phyloP scores from a whole-genome alignment of 1,140 invertebrate genomes.

The Sminthurinus signatus region DNA sequence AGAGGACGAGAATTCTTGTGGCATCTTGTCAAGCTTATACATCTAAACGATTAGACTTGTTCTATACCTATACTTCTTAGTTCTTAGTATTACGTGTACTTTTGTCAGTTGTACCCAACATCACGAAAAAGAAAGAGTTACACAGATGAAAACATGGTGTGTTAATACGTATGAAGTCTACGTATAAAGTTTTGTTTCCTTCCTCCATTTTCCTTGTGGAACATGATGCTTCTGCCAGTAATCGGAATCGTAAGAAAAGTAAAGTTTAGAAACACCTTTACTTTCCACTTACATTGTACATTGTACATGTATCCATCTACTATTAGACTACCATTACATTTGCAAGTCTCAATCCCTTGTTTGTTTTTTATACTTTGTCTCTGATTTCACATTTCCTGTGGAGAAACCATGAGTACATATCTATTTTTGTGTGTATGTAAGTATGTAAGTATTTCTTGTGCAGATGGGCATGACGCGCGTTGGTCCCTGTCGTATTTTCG shows the following conservation, averaged over 20 bases:
- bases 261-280: background rate
- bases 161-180: background rate
- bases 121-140: too few relatives aligned
- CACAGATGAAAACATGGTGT: too few relatives aligned
- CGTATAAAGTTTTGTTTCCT: background rate
- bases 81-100: too few relatives aligned
- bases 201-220: background rate
- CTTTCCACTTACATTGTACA: background rate
- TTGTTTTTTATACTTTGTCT: background rate
- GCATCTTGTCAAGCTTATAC: constrained; percentile 1
- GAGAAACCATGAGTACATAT: background rate
- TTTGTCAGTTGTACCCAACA: too few relatives aligned
- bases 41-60: background rate
- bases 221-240: too few relatives aligned
- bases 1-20: background rate
- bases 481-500: constrained; percentile 9
- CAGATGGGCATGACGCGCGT: background rate
- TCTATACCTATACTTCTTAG: background rate
- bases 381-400: background rate
- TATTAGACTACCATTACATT: too few relatives aligned
- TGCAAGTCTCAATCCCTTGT: too few relatives aligned
- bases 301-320: background rate
- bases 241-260: too few relatives aligned
- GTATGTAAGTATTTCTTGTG: background rate
- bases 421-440: background rate